Percentiles rank a stretch among this genome's conserved stretches.
These are phyloP conservation scores for Rhagoletis pomonella DNA, from an alignment of 1,140 invertebrate genomes.

Conservation along the genomic window DNA sequence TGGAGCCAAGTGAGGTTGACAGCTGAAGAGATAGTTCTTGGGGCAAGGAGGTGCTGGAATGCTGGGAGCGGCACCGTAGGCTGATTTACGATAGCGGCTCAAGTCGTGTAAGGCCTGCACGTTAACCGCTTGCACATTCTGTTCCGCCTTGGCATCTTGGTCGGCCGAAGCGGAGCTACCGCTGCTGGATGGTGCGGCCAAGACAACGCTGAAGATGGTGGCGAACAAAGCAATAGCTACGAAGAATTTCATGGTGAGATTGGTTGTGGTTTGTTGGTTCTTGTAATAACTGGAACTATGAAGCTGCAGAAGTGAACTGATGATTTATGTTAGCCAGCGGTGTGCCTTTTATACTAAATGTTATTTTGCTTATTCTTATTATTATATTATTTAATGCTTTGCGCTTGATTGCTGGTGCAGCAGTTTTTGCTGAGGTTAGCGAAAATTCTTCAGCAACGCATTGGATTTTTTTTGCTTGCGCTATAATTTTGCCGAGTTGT, in stretches of 20 bases:
- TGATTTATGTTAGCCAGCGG: background rate
- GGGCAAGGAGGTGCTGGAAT: constrained; percentile 65
- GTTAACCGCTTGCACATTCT: background rate
- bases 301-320: constrained; percentile 29
- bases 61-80: constrained; percentile 43
- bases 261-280: background rate
- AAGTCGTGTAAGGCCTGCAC: background rate
- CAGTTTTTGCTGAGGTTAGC: background rate
- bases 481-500: background rate
- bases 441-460: constrained; percentile 9
- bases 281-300: constrained; percentile 7
- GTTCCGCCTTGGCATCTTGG: background rate
- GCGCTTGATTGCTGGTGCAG: background rate
- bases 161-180: background rate
- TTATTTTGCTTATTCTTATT: no score
- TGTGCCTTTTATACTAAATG: background rate
- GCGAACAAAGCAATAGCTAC: constrained; percentile 21
- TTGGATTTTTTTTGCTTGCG: background rate
- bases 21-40: constrained; percentile 69
- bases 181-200: background rate
- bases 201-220: background rate
- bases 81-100: constrained; percentile 52
- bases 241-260: constrained; percentile 50
- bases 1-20: constrained; percentile 65
- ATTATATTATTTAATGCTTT: no score